Conservation (phyloP, 2,888 invertebrate species). For the Synanthedon vespiformis region DNA sequence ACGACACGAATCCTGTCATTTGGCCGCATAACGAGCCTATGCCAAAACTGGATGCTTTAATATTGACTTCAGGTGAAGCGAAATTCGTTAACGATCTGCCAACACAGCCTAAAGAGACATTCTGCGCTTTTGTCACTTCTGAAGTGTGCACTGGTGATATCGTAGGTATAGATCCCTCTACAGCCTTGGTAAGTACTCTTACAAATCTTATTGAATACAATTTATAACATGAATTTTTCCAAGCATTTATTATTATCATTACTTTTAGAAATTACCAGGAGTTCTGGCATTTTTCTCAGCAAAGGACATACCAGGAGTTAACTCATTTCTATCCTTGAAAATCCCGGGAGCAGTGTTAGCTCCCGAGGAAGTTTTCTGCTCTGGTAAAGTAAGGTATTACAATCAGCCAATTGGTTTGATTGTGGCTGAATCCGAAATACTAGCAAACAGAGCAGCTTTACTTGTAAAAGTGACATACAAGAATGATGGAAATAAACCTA, state of each 20-base stretch:
- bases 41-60: slow-evolving; percentile 72
- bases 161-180: slow-evolving; percentile 68
- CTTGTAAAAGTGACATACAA: slow-evolving; percentile 70
- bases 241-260: neutral
- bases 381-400: slow-evolving; percentile 68
- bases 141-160: slow-evolving; percentile 69
- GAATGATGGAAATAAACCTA: slow-evolving; percentile 36
- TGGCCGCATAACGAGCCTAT: slow-evolving; percentile 78
- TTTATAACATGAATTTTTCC: neutral
- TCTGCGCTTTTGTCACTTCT: slow-evolving; percentile 74
- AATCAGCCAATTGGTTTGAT: slow-evolving; percentile 79
- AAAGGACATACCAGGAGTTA: slow-evolving; percentile 77
- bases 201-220: neutral
- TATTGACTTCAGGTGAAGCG: slow-evolving; percentile 58
- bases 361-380: slow-evolving; percentile 62
- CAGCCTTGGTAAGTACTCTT: slow-evolving; percentile 68
- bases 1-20: slow-evolving; percentile 71
- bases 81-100: slow-evolving; percentile 75
- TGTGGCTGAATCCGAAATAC: slow-evolving; percentile 68
- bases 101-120: slow-evolving; percentile 71
- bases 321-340: slow-evolving; percentile 56
- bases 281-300: slow-evolving; percentile 74
- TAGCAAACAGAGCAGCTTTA: slow-evolving; percentile 70
- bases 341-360: slow-evolving; percentile 10
- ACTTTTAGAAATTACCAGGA: slow-evolving; percentile 71